phyloP scores from a whole-genome alignment of 1,140 invertebrate genomes.

The Cydia pomonella region DNA sequence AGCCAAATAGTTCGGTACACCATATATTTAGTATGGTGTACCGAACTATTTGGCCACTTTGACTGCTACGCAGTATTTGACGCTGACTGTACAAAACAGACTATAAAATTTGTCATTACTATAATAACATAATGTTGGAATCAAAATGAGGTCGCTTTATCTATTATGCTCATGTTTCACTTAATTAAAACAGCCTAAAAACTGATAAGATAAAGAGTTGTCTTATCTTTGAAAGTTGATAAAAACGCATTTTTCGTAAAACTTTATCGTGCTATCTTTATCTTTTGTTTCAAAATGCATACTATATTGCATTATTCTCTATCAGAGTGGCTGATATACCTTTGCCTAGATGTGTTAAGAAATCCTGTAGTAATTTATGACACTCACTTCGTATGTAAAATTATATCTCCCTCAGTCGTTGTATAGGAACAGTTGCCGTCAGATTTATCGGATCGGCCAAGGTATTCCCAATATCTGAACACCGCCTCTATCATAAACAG shows the following conservation, averaged over 20 bases:
- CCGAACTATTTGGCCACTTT: no score
- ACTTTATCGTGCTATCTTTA: conserved; percentile 24
- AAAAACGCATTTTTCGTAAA: background rate
- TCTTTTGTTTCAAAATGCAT: conserved; percentile 27
- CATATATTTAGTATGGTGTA: no score
- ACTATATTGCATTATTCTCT: background rate
- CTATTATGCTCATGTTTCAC: background rate
- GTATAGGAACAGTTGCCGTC: no score
- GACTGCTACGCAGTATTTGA: no score
- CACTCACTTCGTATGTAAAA: no score
- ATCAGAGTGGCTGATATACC: background rate
- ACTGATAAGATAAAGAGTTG: background rate
- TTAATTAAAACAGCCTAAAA: background rate
- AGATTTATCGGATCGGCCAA: no score
- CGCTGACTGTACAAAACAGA: no score
- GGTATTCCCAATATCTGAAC: no score
- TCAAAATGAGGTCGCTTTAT: background rate
- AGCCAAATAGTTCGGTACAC: no score
- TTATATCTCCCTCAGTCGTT: no score
- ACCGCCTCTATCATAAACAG: no score
- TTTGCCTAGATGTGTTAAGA: background rate
- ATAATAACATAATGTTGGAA: conserved; percentile 21
- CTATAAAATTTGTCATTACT: no score
- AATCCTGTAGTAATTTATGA: background rate
- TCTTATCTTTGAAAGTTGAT: background rate